Evolutionary conservation across 2,113 vertebrate species (phyloP).

Genomic region (Thamnophis sirtalis): DNA sequence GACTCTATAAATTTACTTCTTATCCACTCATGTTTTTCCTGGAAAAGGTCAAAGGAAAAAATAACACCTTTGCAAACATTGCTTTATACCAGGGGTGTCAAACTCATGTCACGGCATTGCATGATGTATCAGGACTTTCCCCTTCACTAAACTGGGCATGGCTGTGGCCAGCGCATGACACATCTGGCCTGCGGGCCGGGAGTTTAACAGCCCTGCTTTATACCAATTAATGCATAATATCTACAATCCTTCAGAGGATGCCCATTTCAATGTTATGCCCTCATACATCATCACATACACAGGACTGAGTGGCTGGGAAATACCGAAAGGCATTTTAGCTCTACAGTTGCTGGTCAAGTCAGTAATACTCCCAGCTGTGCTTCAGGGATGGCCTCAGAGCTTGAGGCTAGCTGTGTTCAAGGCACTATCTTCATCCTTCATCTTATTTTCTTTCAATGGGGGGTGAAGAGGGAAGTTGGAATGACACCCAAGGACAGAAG

Average conservation of each 20-base stretch:
- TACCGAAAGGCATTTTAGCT: slow-evolving; percentile 35
- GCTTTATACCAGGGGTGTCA: not conserved
- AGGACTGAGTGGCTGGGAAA: slow-evolving; percentile 50
- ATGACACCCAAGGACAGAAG: slow-evolving; percentile 66
- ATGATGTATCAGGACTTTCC: too few relatives aligned
- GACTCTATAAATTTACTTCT: not conserved
- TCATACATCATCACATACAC: slow-evolving; percentile 39
- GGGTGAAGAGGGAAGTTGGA: slow-evolving; percentile 60
- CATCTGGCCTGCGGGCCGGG: too few relatives aligned
- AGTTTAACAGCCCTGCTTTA: too few relatives aligned
- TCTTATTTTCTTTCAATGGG: slow-evolving; percentile 42
- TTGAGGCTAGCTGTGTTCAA: slow-evolving; percentile 57
- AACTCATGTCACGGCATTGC: too few relatives aligned
- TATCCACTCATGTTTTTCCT: fast-evolving
- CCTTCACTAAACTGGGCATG: too few relatives aligned
- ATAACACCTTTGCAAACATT: not conserved
- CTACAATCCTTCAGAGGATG: not conserved
- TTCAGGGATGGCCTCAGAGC: slow-evolving; percentile 49
- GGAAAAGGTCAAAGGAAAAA: not conserved
- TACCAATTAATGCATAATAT: not conserved
- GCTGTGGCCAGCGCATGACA: too few relatives aligned
- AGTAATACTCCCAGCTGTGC: slow-evolving; percentile 60
- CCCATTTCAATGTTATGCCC: slow-evolving; percentile 21
- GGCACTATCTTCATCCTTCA: slow-evolving; percentile 66
- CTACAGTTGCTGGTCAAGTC: slow-evolving; percentile 56